phyloP scores from a whole-genome alignment of 2,113 vertebrate genomes.

The Ahaetulla prasina region DNA sequence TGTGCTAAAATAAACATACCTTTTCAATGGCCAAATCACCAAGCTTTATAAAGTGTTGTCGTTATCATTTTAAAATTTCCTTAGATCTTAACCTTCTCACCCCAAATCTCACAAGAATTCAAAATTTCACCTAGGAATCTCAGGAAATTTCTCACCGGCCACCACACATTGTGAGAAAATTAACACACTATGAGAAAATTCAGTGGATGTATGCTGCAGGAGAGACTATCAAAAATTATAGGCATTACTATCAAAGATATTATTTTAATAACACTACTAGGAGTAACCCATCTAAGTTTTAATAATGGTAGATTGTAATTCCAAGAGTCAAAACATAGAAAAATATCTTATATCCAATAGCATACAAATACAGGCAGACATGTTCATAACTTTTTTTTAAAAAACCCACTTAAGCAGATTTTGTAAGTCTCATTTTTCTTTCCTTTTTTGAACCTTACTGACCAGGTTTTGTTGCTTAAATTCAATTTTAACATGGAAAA shows the following conservation, averaged over 20 bases:
- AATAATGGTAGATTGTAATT: neutral
- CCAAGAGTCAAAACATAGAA: neutral
- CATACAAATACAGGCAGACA: conserved; percentile 1
- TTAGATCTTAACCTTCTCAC: neutral
- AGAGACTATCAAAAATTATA: neutral
- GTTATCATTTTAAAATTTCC: neutral
- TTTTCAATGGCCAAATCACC: neutral
- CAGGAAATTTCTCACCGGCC: neutral
- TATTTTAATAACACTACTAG: neutral
- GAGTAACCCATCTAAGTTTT: neutral
- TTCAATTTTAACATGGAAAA: neutral
- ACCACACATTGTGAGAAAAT: neutral
- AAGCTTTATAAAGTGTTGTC: neutral
- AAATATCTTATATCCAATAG: neutral
- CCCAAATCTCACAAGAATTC: neutral
- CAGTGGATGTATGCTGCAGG: neutral
- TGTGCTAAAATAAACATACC: neutral
- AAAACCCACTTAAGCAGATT: neutral
- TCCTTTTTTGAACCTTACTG: neutral
- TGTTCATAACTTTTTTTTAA: neutral
- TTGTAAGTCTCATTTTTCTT: neutral
- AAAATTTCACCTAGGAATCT: neutral
- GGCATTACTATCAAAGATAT: neutral
- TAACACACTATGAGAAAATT: neutral
- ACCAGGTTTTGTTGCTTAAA: neutral